Percentiles rank a stretch among this genome's conserved stretches.
Evolutionary conservation across 2,888 invertebrate genomes (phyloP).

Genomic region (Agriopis marginaria): DNA sequence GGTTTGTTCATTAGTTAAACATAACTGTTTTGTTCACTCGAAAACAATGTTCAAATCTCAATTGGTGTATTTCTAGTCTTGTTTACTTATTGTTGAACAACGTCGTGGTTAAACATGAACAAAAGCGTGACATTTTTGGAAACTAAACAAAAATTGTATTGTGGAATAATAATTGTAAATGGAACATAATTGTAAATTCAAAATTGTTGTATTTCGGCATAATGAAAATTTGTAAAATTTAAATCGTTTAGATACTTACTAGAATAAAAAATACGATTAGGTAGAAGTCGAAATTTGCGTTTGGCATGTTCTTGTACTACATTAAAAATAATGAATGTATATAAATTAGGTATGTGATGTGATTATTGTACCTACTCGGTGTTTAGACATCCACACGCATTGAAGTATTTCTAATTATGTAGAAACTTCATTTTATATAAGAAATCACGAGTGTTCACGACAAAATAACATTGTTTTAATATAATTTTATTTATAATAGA

Average conservation of each 20-base stretch:
- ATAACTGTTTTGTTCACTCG: slow-evolving; percentile 41
- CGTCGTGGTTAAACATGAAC: slow-evolving; percentile 49
- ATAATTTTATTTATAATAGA: slow-evolving; percentile 54
- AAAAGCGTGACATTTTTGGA: slow-evolving; percentile 43
- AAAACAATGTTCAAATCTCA: slow-evolving; percentile 46
- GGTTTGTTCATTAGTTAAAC: slow-evolving; percentile 42
- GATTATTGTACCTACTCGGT: slow-evolving; percentile 76
- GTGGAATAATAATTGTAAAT: slow-evolving; percentile 47
- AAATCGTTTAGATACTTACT: slow-evolving; percentile 67
- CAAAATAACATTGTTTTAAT: slow-evolving; percentile 54
- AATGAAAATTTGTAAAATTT: slow-evolving; percentile 72
- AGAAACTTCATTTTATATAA: slow-evolving; percentile 42
- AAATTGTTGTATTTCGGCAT: slow-evolving; percentile 80
- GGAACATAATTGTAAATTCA: slow-evolving; percentile 60
- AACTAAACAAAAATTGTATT: slow-evolving; percentile 43
- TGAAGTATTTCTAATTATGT: slow-evolving; percentile 46
- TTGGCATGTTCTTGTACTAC: slow-evolving; percentile 76
- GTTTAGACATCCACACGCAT: slow-evolving; percentile 68
- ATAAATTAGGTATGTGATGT: slow-evolving; percentile 82
- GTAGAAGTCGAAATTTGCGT: slow-evolving; percentile 81
- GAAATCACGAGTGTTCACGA: slow-evolving; percentile 65
- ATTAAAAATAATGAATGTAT: slow-evolving; percentile 67
- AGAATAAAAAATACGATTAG: slow-evolving; percentile 69
- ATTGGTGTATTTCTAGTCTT: slow-evolving; percentile 84
- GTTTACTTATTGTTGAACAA: slow-evolving; percentile 52